Base-by-base conservation (phyloP, 2,797 vertebrate genomes). In the Myotis findleyi region DNA sequence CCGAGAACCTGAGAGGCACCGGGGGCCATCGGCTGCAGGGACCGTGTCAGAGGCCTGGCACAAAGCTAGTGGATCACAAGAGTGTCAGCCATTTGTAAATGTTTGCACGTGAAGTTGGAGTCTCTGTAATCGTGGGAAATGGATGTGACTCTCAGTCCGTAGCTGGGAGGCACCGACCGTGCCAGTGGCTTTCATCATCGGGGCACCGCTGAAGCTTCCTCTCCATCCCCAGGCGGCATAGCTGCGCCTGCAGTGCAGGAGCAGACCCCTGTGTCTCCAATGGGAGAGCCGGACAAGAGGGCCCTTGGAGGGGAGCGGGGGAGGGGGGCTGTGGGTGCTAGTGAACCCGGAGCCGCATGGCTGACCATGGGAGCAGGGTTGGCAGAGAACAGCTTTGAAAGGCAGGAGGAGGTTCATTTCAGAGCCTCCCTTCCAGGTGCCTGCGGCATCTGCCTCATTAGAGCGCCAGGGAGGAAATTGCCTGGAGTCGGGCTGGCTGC, bases 1-100 rank as follows among this genome's bases (percentile, higher is more conserved):
- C 3, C 13, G 18, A 44, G 44, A 55, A 55, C 0, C 3, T 12
- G 23, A 44, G 53, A 36, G 38, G 25, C 62, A 7, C 1, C 4
- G 0, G 0, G 2, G 18, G 57, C 7, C 10, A 10, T 3, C 13
- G 41, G 33, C 20, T 2, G 4, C 17, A 4, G 64, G 16, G 4
- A 9, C 20, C 17, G 5, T 1, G 25, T 16, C 4, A 2, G 55
- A 64, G n/a, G 41, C 20, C 0, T 1, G 0, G 11, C 10, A 1
- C 4, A 41, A 71, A 11, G 59, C 17, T 1, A 16, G 1, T 11
- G 3, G 30, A 17, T 14, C 23, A 20, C 7, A 13, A 49, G 59
- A 25, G 18, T 1, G 1, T 7, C 4, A 12, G 18, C 10, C 30
- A 20, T 21, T 23, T 53, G 17, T 5, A 36, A 23, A 7, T 33